These are phyloP conservation scores for Torymus texanus DNA, from an alignment of 2,888 invertebrate species.

Conservation along the genomic window DNA sequence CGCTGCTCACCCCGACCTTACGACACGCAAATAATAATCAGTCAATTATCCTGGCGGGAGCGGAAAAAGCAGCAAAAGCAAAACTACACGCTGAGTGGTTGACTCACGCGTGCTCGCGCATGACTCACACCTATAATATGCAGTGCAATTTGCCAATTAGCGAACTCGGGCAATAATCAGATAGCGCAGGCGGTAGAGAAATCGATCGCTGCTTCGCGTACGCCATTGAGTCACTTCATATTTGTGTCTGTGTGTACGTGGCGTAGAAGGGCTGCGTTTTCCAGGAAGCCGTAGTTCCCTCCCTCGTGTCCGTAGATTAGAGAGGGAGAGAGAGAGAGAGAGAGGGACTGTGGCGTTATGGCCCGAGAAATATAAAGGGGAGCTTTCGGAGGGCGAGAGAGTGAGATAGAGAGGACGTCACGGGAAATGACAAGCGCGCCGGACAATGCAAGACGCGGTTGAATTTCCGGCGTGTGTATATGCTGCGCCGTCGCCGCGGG, in stretches of 20 bases:
- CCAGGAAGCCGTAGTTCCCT: conserved; percentile 27
- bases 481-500: neutral
- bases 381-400: conserved; percentile 5
- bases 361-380: conserved; percentile 13
- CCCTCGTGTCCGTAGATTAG: conserved; percentile 23
- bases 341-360: neutral
- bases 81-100: too few relatives aligned
- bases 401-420: neutral
- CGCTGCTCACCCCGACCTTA: neutral
- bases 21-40: conserved; percentile 47
- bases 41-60: conserved; percentile 33
- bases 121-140: conserved; percentile 54
- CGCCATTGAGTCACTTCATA: conserved; percentile 2
- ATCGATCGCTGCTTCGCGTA: neutral
- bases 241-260: too few relatives aligned
- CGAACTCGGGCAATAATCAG: conserved; percentile 67
- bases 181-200: conserved; percentile 57
- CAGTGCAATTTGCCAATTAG: conserved; percentile 70
- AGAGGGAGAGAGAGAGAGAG: neutral
- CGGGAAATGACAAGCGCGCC: conserved; percentile 26
- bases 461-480: conserved; percentile 15
- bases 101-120: neutral
- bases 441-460: conserved; percentile 18
- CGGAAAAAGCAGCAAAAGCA: conserved; percentile 31
- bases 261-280: conserved; percentile 4